phyloP scores from a whole-genome alignment of 2,113 vertebrate species.

The Pteruthius melanotis region DNA sequence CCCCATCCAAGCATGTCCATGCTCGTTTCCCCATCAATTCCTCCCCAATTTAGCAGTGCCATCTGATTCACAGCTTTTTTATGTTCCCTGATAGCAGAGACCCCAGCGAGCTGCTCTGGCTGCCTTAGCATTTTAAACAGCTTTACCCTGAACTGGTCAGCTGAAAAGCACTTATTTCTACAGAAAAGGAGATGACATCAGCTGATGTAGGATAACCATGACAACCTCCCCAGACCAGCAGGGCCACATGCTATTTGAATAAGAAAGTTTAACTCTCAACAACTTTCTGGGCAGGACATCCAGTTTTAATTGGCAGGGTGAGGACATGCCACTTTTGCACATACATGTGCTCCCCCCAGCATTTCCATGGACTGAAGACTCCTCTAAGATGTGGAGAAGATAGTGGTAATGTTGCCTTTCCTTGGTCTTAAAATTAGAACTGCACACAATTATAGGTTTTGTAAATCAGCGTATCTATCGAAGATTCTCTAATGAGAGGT shows the following conservation, averaged over 20 bases:
- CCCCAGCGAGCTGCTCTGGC: neutral
- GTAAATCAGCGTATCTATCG: too few species aligned
- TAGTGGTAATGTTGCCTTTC: too few species aligned
- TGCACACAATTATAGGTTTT: too few species aligned
- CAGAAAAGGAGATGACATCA: slow-evolving; percentile 70
- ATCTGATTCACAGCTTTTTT: slow-evolving; percentile 49
- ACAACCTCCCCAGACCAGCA: slow-evolving; percentile 56
- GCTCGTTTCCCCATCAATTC: slow-evolving; percentile 49
- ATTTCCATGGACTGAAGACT: neutral
- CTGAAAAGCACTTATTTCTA: slow-evolving; percentile 50
- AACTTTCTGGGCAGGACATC: slow-evolving; percentile 8
- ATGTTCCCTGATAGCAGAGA: neutral
- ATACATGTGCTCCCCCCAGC: neutral
- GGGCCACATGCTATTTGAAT: slow-evolving; percentile 50
- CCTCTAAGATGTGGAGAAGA: neutral
- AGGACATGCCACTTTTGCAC: neutral
- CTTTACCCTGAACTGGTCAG: slow-evolving; percentile 55
- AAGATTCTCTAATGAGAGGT: too few species aligned
- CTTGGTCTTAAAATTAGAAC: too few species aligned
- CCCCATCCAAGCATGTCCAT: slow-evolving; percentile 44
- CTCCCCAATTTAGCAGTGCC: slow-evolving; percentile 3
- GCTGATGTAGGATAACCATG: slow-evolving; percentile 66
- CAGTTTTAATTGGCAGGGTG: neutral
- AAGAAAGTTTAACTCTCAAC: slow-evolving; percentile 20
- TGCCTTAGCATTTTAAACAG: slow-evolving; percentile 60